Evolutionary conservation across 1,140 invertebrate genomes (phyloP), one percentile per base, ranked within the genome.

Genomic region (Caenorhabditis elegans): DNA sequence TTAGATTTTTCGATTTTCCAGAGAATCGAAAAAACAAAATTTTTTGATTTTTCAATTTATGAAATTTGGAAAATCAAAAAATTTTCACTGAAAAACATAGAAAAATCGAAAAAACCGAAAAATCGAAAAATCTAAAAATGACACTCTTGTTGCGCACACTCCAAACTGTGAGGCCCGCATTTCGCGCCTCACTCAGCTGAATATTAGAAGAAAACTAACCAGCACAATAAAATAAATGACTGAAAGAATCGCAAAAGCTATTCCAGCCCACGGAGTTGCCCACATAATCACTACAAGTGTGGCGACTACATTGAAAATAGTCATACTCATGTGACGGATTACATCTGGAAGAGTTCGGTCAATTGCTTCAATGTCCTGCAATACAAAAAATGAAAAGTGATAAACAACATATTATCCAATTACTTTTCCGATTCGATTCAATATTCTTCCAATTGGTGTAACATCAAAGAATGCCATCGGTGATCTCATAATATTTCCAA

Each of bases 401-500:
- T 43, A 43, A 15, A 15, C 5, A 15, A 43, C 5, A 8, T 15
- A 8, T 43, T 15, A 43, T 43, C 39, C 15, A 15, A 43, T 26
- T 49, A 89, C 95, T 91, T 94, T 94, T 90, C 93, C 93, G 91
- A 96, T 95, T 70, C 95, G 91, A 89, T 95, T 95, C 46, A 95
- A 90, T 48, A 95, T 93, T 80, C 93, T 91, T 6, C 94, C 95
- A 76, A 93, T 90, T 24, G 94, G 92, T 28, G 91, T 92, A 17
- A 88, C 86, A 79, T 92, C 91, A 87, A 94, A 96, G 92, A 93
- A 92, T 13, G 86, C 85, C 86, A 93, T 90, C 0, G 92, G 91
- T 5, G 93, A 92, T 88, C 92, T 93, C 88, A 97, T 90, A 88
- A 97, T 92, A 87, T 93, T 93, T 65, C 90, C 87, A 88, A 97